Conservation (phyloP, 2,113 vertebrate genomes). For the Chaenocephalus aceratus region DNA sequence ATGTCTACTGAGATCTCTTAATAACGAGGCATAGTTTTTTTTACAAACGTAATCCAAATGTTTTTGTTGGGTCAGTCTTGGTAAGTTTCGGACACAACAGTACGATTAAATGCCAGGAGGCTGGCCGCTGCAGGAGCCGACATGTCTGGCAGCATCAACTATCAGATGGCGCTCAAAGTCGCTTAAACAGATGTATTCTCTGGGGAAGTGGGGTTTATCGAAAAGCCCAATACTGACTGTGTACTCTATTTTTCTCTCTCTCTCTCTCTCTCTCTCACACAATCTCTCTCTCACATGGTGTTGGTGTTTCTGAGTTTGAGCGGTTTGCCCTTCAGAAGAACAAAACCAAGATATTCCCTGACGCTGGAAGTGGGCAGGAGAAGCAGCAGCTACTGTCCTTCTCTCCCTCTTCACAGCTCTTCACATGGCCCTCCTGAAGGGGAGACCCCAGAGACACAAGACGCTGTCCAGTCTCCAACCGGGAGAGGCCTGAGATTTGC, state of each 20-base stretch:
- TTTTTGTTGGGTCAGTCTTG: conserved; percentile 16
- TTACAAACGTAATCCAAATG: background rate
- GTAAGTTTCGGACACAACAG: conserved; percentile 23
- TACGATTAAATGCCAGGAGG: background rate
- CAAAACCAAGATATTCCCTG: conserved; percentile 60
- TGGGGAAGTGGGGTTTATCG: conserved; percentile 31
- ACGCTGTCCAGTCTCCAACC: conserved; percentile 31
- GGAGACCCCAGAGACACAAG: conserved; percentile 14
- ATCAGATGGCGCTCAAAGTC: conserved; percentile 23
- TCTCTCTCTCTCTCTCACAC: background rate
- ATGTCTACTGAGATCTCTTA: background rate
- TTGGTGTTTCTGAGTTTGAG: conserved; percentile 45
- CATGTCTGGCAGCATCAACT: conserved; percentile 29
- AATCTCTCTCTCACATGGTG: background rate
- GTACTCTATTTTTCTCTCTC: conserved; percentile 4
- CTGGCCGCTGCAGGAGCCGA: background rate
- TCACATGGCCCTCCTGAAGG: conserved; percentile 40
- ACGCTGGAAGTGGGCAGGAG: conserved; percentile 18
- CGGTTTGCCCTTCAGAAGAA: conserved; percentile 63
- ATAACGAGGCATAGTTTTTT: background rate
- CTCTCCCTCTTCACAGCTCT: conserved; percentile 14
- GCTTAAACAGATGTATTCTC: conserved; percentile 33
- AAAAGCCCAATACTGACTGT: conserved; percentile 35
- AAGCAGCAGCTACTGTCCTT: conserved; percentile 30
- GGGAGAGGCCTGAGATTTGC: conserved; percentile 23